Evolutionary conservation across 1,140 invertebrate species (phyloP).

Genomic region (Cydia fagiglandana): DNA sequence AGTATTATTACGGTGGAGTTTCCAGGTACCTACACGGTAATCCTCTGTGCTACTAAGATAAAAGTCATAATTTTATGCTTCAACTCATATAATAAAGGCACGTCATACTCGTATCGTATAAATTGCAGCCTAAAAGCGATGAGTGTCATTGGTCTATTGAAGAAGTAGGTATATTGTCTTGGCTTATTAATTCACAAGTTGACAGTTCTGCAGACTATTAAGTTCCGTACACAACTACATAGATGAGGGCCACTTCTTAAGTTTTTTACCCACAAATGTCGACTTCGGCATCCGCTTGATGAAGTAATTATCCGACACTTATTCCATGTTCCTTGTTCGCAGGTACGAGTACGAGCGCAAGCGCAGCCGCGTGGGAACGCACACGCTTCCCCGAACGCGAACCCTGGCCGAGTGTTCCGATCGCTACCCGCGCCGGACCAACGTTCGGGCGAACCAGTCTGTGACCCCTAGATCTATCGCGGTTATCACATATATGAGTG

Average conservation of each 20-base stretch:
- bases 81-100: background rate
- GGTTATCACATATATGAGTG: no score
- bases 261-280: background rate
- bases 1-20: slow-evolving; percentile 26
- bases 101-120: no score
- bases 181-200: no score
- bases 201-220: no score
- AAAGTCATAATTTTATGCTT: background rate
- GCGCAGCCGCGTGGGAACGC: slow-evolving; percentile 56
- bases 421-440: slow-evolving; percentile 29
- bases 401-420: slow-evolving; percentile 38
- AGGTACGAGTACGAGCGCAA: slow-evolving; percentile 53
- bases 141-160: no score
- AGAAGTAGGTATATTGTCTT: no score
- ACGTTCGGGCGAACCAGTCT: background rate
- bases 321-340: slow-evolving; percentile 46
- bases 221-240: no score
- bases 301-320: slow-evolving; percentile 34
- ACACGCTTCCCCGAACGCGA: slow-evolving; percentile 43
- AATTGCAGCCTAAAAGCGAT: no score
- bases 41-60: background rate
- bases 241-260: no score
- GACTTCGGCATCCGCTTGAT: background rate
- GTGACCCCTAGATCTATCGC: no score
- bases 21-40: background rate